These are phyloP conservation scores for Petrocephalus zakoni DNA, from an alignment of 2,113 vertebrate genomes.

Conservation along the genomic window DNA sequence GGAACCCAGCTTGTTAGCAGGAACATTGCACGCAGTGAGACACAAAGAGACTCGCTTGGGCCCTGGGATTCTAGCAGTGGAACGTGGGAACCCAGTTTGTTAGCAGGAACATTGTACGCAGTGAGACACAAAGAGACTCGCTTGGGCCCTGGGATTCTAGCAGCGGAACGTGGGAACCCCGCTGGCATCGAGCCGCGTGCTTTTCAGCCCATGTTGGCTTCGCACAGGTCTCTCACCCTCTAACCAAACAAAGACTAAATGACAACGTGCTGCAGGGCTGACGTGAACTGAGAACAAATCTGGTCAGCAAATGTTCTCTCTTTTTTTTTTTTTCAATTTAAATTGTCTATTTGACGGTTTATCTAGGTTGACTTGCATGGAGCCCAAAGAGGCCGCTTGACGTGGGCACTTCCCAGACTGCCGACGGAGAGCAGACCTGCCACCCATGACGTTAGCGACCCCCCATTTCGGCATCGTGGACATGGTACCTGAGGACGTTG, in stretches of 20 bases:
- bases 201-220: too few relatives aligned
- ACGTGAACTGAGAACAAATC: too few relatives aligned
- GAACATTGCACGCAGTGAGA: not conserved
- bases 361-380: too few relatives aligned
- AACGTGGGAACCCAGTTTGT: not conserved
- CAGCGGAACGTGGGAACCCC: not conserved
- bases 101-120: not conserved
- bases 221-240: too few relatives aligned
- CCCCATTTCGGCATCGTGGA: not conserved
- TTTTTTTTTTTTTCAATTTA: too few relatives aligned
- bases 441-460: not conserved
- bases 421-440: not conserved
- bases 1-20: not conserved
- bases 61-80: not conserved
- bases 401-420: not conserved
- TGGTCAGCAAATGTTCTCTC: too few relatives aligned
- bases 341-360: too few relatives aligned
- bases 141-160: not conserved
- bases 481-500: slow-evolving; percentile 74
- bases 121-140: not conserved
- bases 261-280: too few relatives aligned
- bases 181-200: too few relatives aligned
- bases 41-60: not conserved
- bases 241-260: too few relatives aligned
- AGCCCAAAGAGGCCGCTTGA: not conserved